Evolutionary conservation across 53 echinoderm and acorn worm genomes (phyloP).

Genomic region (Patiria pectinifera): DNA sequence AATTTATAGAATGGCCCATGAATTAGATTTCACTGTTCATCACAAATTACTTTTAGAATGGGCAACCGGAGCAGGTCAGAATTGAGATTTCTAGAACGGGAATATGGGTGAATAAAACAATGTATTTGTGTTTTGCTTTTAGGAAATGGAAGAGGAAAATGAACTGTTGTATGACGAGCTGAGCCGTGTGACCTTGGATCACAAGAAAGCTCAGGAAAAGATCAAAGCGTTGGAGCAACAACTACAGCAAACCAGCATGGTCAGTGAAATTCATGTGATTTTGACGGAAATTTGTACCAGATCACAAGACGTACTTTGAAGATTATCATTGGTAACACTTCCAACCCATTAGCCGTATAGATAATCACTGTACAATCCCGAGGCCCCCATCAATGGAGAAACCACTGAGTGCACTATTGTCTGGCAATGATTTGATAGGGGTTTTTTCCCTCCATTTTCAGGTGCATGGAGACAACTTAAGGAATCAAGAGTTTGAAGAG

Average conservation of each 20-base stretch:
- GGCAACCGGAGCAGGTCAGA: no score
- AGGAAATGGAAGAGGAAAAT: constrained; percentile 99
- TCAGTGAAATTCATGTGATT: not conserved
- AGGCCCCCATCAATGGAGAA: no score
- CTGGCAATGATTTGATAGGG: no score
- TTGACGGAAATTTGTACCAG: not conserved
- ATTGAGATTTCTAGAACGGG: no score
- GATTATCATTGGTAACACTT: not conserved
- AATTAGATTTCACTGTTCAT: no score
- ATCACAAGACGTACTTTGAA: not conserved
- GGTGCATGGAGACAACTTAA: constrained; percentile 56
- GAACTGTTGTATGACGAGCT: constrained; percentile 94
- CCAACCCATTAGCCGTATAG: no score
- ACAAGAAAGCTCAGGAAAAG: constrained; percentile 82
- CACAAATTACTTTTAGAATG: no score
- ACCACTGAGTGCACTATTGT: no score
- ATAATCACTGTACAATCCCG: no score
- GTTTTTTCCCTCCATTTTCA: not conserved
- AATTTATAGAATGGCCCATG: no score
- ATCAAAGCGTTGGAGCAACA: constrained; percentile 74
- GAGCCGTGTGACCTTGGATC: constrained; percentile 69
- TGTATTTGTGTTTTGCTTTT: not conserved
- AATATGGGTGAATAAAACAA: not conserved
- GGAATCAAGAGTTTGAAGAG: constrained; percentile 62
- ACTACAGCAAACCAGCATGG: constrained; percentile 57